Percentiles rank a stretch among this genome's conserved stretches.
Evolutionary conservation across 2,113 vertebrate genomes (phyloP).

Genomic region (cat (Felis catus)): DNA sequence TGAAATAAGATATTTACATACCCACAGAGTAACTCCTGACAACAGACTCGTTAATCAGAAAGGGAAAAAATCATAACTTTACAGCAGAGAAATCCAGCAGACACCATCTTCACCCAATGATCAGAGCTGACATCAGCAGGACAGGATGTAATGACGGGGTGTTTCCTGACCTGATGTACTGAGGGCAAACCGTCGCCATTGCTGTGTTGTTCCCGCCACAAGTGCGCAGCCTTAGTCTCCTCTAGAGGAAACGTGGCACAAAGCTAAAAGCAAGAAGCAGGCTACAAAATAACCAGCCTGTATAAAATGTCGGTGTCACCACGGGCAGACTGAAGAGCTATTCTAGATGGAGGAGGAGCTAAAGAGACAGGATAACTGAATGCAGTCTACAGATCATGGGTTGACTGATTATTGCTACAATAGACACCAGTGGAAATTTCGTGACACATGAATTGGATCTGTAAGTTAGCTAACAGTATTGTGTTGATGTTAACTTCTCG

Average conservation of each 20-base stretch:
- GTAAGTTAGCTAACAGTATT: background rate
- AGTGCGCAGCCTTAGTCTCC: background rate
- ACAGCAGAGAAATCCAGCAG: background rate
- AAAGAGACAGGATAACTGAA: background rate
- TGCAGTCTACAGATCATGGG: background rate
- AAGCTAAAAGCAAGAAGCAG: background rate
- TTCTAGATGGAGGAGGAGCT: background rate
- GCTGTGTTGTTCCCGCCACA: background rate
- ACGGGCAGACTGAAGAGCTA: background rate
- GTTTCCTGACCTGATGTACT: too few species aligned
- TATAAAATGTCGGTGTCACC: background rate
- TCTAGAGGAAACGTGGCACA: background rate
- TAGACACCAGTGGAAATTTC: background rate
- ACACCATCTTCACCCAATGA: background rate
- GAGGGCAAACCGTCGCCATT: rapidly evolving
- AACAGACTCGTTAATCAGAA: background rate
- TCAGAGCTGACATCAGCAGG: too few species aligned
- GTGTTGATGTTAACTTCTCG: background rate
- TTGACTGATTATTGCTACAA: background rate
- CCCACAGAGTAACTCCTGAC: background rate
- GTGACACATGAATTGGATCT: background rate
- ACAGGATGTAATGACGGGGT: too few species aligned
- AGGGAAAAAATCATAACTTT: background rate
- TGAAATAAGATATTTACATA: background rate
- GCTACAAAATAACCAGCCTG: background rate